A percentile compares a stretch with the other conserved stretches of the same genome.
phyloP scores from a whole-genome alignment of 2,888 invertebrate species.

The Hypomecis punctinalis region DNA sequence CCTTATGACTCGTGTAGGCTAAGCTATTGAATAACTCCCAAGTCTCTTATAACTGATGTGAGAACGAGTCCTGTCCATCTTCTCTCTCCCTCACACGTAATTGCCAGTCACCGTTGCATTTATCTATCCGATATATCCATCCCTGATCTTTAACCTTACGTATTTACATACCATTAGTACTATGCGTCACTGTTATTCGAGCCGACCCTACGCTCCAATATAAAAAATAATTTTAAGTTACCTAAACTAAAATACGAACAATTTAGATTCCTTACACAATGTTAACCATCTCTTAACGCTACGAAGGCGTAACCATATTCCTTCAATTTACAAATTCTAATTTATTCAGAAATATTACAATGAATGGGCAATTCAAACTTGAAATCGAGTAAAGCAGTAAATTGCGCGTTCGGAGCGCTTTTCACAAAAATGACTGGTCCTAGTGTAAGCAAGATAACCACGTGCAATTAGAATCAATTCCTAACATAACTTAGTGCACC shows the following conservation, averaged over 20 bases:
- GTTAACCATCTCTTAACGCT: slow-evolving; percentile 57
- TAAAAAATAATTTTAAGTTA: slow-evolving; percentile 65
- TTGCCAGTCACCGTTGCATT: slow-evolving; percentile 31
- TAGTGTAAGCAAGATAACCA: slow-evolving; percentile 49
- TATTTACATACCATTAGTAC: slow-evolving; percentile 75
- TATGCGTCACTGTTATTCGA: slow-evolving; percentile 64
- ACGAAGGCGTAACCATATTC: slow-evolving; percentile 52
- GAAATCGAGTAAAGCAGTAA: slow-evolving; percentile 15
- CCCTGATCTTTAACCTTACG: slow-evolving; percentile 62
- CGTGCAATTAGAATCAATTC: slow-evolving; percentile 68
- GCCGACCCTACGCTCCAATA: slow-evolving; percentile 67
- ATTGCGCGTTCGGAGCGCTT: slow-evolving; percentile 23
- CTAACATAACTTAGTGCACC: slow-evolving; percentile 69
- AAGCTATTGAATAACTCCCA: too few relatives aligned
- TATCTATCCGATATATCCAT: slow-evolving; percentile 23
- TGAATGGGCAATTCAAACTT: slow-evolving; percentile 37
- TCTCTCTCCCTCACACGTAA: slow-evolving; percentile 36
- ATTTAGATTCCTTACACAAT: slow-evolving; percentile 59
- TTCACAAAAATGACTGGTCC: slow-evolving; percentile 29
- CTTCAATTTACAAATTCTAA: slow-evolving; percentile 39
- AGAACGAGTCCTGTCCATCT: slow-evolving; percentile 5
- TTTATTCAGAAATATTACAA: slow-evolving; percentile 38
- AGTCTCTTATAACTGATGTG: too few relatives aligned
- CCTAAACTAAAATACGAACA: slow-evolving; percentile 71
- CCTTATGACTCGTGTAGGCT: too few relatives aligned